Conservation (phyloP, 2,113 vertebrate species). For the Engraulis encrasicolus region DNA sequence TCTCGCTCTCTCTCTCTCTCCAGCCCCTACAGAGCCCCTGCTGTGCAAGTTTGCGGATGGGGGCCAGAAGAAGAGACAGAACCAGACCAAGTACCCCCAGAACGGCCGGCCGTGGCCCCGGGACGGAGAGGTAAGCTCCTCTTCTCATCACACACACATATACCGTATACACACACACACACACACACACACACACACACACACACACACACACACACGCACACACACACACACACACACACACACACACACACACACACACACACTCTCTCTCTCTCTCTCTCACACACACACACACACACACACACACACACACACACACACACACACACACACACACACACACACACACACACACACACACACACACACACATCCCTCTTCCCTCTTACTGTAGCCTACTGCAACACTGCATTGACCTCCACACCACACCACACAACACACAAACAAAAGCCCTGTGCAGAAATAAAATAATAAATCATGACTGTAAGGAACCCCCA, state of each 20-base stretch:
- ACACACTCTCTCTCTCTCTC: not conserved
- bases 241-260: not conserved
- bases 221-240: not conserved
- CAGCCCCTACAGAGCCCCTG: conserved; percentile 95
- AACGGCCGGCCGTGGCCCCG: conserved; percentile 95
- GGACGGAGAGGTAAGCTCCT: conserved; percentile 91
- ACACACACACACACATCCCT: not conserved
- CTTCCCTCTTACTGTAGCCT: not conserved
- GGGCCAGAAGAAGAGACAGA: conserved; percentile 97
- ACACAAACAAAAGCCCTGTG: too few relatives aligned
- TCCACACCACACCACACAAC: too few relatives aligned
- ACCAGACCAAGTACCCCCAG: conserved; percentile 96
- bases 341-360: not conserved
- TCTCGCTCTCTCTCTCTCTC: conserved; percentile 56
- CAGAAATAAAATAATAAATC: too few relatives aligned
- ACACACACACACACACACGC: not conserved
- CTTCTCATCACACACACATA: not conserved
- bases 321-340: not conserved
- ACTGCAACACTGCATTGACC: too few relatives aligned
- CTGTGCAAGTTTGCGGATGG: conserved; percentile 99
- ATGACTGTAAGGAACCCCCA: too few relatives aligned
- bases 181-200: not conserved
- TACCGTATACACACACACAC: not conserved
- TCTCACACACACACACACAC: not conserved
- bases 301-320: not conserved